Evolutionary conservation across 2,113 vertebrate species (phyloP).

Genomic region (Gallinago paraguaiae): DNA sequence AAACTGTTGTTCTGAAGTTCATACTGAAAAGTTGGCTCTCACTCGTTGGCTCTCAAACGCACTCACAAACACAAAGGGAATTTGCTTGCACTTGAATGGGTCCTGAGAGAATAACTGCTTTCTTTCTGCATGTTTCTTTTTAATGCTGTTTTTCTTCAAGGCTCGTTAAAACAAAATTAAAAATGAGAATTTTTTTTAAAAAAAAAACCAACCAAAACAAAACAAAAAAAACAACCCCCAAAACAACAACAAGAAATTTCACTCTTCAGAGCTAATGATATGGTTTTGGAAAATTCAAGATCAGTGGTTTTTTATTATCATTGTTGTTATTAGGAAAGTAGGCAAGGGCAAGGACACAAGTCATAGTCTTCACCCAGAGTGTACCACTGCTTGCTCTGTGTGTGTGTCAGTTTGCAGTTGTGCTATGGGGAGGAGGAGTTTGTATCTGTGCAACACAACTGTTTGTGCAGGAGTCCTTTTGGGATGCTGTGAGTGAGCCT

Average conservation of each 20-base stretch:
- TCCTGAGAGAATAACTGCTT: background rate
- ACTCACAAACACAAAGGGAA: background rate
- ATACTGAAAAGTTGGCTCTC: background rate
- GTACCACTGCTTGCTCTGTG: background rate
- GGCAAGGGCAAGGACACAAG: background rate
- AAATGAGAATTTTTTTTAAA: background rate
- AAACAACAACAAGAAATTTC: background rate
- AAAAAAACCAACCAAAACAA: background rate
- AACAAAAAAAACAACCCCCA: no score
- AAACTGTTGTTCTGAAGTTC: background rate
- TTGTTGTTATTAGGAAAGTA: background rate
- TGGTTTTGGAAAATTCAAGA: background rate
- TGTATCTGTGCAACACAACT: rapidly evolving
- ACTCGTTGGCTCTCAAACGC: background rate
- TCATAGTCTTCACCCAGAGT: background rate
- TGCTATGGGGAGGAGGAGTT: background rate
- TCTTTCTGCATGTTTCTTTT: background rate
- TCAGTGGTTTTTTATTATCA: background rate
- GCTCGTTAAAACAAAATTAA: background rate
- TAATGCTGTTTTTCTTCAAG: background rate
- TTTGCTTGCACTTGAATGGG: background rate
- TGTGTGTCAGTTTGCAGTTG: background rate
- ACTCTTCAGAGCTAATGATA: background rate
- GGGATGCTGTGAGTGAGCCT: background rate
- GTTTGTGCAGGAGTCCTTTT: background rate